Percentiles rank a stretch among this genome's conserved stretches.
phyloP scores from a whole-genome alignment of 2,888 invertebrate species.

The Onthophagus sagittarius region DNA sequence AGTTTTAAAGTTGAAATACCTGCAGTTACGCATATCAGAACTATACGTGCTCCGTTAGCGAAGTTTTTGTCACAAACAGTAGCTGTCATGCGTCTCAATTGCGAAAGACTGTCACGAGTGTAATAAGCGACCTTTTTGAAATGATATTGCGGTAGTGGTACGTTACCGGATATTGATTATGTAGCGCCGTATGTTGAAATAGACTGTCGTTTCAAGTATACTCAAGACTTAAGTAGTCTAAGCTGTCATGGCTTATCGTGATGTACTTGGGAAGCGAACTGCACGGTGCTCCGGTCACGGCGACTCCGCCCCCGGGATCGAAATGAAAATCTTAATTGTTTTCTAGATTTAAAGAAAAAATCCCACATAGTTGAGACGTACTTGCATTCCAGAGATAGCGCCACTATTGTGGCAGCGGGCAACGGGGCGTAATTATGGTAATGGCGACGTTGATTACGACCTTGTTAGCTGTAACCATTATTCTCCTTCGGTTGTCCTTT shows the following conservation, averaged over 20 bases:
- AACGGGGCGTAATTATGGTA: conserved; percentile 10
- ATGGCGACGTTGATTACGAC: conserved; percentile 8
- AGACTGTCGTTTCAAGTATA: not conserved
- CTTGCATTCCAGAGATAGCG: conserved; percentile 5
- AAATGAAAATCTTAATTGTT: conserved; percentile 23
- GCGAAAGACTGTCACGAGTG: not conserved
- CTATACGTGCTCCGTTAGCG: not conserved
- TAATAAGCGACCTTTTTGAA: not conserved
- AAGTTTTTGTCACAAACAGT: conserved; percentile 1
- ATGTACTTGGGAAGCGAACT: conserved; percentile 18
- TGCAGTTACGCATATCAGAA: conserved; percentile 9
- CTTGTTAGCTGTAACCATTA: conserved; percentile 3
- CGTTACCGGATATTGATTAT: not conserved
- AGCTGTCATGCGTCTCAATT: conserved; percentile 4
- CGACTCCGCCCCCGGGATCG: conserved; percentile 14
- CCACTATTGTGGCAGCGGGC: conserved; percentile 1
- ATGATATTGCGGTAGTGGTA: not conserved
- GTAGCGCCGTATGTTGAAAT: not conserved
- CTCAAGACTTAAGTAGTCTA: not conserved
- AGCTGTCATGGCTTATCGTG: conserved; percentile 13
- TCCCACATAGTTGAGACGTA: not conserved
- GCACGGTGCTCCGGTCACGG: conserved; percentile 16
- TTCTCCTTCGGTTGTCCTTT: not conserved
- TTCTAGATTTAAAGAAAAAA: conserved; percentile 13
- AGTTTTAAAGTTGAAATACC: conserved; percentile 20